phyloP scores from a whole-genome alignment of 2,888 invertebrate genomes.

The Trypoxylon attenuatum region DNA sequence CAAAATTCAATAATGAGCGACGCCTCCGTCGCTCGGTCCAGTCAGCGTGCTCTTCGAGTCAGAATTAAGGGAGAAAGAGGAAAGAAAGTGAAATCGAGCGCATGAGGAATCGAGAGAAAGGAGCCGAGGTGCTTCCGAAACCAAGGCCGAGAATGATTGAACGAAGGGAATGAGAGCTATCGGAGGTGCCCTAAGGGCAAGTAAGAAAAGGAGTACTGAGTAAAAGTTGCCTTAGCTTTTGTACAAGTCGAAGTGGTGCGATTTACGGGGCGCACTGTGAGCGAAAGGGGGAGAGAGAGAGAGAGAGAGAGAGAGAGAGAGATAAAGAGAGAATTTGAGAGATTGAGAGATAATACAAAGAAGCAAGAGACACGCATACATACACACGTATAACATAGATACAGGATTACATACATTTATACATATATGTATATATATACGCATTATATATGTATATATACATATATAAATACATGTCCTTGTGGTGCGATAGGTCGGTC shows the following conservation, averaged over 20 bases:
- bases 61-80: neutral
- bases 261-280: neutral
- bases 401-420: too few species aligned
- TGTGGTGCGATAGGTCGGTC: slow-evolving; percentile 17
- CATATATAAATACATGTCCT: too few species aligned
- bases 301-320: slow-evolving; percentile 4
- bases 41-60: too few species aligned
- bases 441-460: too few species aligned
- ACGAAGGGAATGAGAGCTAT: neutral
- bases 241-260: slow-evolving; percentile 56
- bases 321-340: neutral
- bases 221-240: slow-evolving; percentile 70
- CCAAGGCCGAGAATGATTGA: neutral
- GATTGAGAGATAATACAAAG: neutral
- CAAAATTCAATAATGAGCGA: too few species aligned
- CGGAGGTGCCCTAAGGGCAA: neutral
- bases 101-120: neutral
- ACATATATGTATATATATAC: too few species aligned
- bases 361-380: neutral
- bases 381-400: neutral
- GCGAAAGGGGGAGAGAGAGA: slow-evolving; percentile 1
- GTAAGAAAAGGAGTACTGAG: slow-evolving; percentile 6
- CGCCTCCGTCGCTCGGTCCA: too few species aligned
- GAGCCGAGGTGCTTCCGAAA: neutral
- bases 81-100: neutral